Evolutionary conservation across 2,797 vertebrate species (phyloP).

Genomic region (Avahi laniger): DNA sequence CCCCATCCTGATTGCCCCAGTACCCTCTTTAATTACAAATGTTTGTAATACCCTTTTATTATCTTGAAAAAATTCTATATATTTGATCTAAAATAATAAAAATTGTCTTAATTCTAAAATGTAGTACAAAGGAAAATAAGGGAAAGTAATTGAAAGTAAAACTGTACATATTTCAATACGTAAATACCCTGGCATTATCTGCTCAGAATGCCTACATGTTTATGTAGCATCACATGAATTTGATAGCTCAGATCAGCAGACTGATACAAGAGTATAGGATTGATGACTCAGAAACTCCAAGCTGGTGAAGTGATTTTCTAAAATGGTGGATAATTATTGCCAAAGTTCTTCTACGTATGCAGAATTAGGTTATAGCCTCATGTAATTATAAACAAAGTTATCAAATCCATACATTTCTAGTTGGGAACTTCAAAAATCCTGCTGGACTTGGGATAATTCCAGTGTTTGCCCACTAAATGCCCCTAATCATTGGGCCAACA

Average conservation of each 20-base stretch:
- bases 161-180: neutral
- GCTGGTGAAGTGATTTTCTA: neutral
- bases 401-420: neutral
- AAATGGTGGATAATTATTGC: neutral
- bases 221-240: neutral
- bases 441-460: neutral
- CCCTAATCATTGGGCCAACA: neutral
- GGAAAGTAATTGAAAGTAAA: neutral
- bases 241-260: neutral
- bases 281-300: neutral
- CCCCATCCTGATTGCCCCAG: neutral
- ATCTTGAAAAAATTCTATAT: neutral
- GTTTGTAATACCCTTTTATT: neutral
- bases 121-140: neutral
- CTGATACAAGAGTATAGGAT: neutral
- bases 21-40: neutral
- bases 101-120: neutral
- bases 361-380: neutral
- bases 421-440: neutral
- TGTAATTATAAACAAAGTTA: neutral
- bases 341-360: neutral
- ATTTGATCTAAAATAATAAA: neutral
- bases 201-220: fast-evolving
- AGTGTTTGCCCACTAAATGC: neutral
- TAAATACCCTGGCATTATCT: neutral